phyloP scores from a whole-genome alignment of 2,888 invertebrate genomes.

The Pristionchus maxplancki region DNA sequence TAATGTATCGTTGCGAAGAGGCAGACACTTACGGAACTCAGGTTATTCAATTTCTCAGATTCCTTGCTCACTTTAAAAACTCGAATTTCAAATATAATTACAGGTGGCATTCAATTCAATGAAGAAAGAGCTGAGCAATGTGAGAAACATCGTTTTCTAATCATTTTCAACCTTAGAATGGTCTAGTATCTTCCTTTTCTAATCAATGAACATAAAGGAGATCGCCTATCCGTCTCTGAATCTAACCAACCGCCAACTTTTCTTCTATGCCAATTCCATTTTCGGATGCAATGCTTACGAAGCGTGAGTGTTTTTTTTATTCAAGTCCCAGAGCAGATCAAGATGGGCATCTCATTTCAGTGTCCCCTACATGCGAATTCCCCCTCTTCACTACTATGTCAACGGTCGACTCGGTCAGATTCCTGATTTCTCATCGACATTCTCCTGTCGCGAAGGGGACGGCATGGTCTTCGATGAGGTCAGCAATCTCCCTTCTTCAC shows the following conservation, averaged over 20 bases:
- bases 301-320: neutral
- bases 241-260: neutral
- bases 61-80: neutral
- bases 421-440: neutral
- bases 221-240: conserved; percentile 14
- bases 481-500: too few relatives aligned
- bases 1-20: neutral
- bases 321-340: neutral
- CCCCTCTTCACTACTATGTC: neutral
- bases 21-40: neutral
- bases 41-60: neutral
- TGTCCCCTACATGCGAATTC: neutral
- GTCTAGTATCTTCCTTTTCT: neutral
- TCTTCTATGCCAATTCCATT: conserved; percentile 24
- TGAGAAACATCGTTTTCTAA: neutral
- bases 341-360: neutral
- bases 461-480: neutral
- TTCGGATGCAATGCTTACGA: conserved; percentile 16
- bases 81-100: neutral
- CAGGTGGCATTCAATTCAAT: neutral
- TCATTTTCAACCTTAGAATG: neutral
- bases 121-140: neutral
- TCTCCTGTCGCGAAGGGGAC: neutral
- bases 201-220: neutral
- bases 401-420: neutral